These are phyloP conservation scores for Harpia harpyja DNA, from an alignment of 2,797 vertebrate genomes.

Conservation along the genomic window DNA sequence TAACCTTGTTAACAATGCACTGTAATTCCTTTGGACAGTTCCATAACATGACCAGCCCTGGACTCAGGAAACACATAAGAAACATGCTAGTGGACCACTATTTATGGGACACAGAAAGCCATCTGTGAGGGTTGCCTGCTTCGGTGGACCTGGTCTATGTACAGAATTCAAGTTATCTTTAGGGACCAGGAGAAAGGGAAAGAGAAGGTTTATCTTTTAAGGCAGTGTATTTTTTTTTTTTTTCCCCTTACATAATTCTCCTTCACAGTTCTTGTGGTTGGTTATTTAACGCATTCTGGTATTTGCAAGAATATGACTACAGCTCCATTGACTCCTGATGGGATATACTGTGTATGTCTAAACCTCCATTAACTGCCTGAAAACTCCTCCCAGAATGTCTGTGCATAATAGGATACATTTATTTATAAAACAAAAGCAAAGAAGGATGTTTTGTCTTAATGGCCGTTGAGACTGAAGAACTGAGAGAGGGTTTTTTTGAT, in stretches of 20 bases:
- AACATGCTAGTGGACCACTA: slow-evolving; percentile 34
- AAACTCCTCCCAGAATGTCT: slow-evolving; percentile 19
- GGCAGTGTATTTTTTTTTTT: not conserved
- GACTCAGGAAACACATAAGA: not conserved
- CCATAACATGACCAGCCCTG: slow-evolving; percentile 21
- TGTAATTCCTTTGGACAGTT: slow-evolving; percentile 36
- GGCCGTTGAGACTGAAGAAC: slow-evolving; percentile 11
- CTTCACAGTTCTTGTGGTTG: not conserved
- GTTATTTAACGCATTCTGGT: slow-evolving; percentile 1
- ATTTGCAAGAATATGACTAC: not conserved
- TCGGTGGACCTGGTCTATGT: not conserved
- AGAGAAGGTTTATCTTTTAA: not conserved
- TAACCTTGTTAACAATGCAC: not conserved
- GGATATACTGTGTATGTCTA: not conserved
- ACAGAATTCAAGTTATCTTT: not conserved
- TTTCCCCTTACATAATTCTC: not conserved
- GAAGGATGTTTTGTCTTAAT: not conserved
- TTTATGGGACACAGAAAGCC: not conserved
- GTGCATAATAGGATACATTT: not conserved
- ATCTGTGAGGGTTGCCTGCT: not conserved
- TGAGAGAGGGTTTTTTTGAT: not conserved
- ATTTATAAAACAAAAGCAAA: slow-evolving; percentile 10
- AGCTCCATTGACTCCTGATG: not conserved
- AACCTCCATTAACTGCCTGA: not conserved
- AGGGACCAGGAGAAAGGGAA: slow-evolving; percentile 42